These are phyloP conservation scores for Aphidius colemani DNA, from an alignment of 2,888 invertebrate genomes.

Conservation along the genomic window DNA sequence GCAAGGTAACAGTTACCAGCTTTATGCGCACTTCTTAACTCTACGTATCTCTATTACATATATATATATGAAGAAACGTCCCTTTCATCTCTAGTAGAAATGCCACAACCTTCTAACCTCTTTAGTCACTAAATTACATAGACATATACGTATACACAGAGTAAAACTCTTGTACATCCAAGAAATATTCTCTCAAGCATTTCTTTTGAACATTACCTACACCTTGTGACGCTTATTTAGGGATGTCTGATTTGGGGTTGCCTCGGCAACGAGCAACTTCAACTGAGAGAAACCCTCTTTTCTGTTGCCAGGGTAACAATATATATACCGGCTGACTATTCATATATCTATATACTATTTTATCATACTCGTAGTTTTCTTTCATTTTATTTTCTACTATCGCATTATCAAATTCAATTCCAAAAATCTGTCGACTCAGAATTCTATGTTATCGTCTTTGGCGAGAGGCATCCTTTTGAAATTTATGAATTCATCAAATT, in stretches of 20 bases:
- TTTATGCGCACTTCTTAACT: constrained; percentile 6
- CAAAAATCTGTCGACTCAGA: too few species aligned
- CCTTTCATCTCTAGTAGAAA: too few species aligned
- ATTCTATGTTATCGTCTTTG: too few species aligned
- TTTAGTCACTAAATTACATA: too few species aligned
- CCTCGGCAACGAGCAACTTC: constrained; percentile 51
- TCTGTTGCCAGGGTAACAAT: constrained; percentile 39
- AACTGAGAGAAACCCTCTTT: constrained; percentile 41
- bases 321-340: neutral
- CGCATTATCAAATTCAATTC: neutral
- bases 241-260: constrained; percentile 46
- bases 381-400: constrained; percentile 3
- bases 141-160: neutral
- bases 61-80: too few species aligned
- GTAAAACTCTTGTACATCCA: constrained; percentile 14
- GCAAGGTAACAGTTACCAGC: constrained; percentile 52
- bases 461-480: too few species aligned
- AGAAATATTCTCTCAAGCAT: constrained; percentile 13
- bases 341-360: too few species aligned
- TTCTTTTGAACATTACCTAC: constrained; percentile 11
- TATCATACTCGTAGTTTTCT: neutral
- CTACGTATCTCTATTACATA: constrained; percentile 6
- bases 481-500: neutral
- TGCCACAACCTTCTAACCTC: neutral
- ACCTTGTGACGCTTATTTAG: constrained; percentile 38